Evolutionary conservation across 1,140 invertebrate genomes (phyloP).

Genomic region (Saxidomus purpurata): DNA sequence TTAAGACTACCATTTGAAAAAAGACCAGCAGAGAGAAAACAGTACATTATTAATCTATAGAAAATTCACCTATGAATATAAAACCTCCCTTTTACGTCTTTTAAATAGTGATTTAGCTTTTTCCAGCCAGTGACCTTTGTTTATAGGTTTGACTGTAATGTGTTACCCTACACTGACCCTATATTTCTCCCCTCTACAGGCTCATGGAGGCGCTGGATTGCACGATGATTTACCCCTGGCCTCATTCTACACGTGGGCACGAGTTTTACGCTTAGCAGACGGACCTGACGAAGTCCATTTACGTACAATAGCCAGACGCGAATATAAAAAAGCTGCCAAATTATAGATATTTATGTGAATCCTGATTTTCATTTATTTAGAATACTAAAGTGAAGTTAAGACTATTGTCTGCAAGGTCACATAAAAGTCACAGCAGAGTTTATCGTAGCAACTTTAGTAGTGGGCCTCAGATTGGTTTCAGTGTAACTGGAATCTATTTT

Average conservation of each 20-base stretch:
- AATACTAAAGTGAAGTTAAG: too few species aligned
- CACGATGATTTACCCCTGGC: conserved; percentile 83
- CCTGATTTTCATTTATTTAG: too few species aligned
- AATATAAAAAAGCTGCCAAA: conserved; percentile 74
- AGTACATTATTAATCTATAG: too few species aligned
- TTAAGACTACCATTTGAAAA: too few species aligned
- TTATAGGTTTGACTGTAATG: too few species aligned
- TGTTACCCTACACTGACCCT: not conserved
- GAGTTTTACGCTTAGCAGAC: conserved; percentile 85
- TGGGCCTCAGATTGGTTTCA: too few species aligned
- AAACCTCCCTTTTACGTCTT: not conserved
- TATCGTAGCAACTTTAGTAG: too few species aligned
- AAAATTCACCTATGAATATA: too few species aligned
- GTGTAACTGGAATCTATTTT: too few species aligned
- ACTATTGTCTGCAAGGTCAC: too few species aligned
- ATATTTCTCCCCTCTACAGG: conserved; percentile 62
- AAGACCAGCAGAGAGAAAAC: too few species aligned
- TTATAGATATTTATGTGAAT: conserved; percentile 10
- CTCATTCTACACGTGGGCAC: conserved; percentile 79
- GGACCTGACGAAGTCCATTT: conserved; percentile 87
- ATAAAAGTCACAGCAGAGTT: too few species aligned
- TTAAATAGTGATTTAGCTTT: not conserved
- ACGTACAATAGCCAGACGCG: conserved; percentile 84
- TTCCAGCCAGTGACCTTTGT: not conserved
- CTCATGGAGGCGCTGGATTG: conserved; percentile 83